phyloP scores from a whole-genome alignment of 53 echinoderm and acorn worm species.

The Arbacia lixula region DNA sequence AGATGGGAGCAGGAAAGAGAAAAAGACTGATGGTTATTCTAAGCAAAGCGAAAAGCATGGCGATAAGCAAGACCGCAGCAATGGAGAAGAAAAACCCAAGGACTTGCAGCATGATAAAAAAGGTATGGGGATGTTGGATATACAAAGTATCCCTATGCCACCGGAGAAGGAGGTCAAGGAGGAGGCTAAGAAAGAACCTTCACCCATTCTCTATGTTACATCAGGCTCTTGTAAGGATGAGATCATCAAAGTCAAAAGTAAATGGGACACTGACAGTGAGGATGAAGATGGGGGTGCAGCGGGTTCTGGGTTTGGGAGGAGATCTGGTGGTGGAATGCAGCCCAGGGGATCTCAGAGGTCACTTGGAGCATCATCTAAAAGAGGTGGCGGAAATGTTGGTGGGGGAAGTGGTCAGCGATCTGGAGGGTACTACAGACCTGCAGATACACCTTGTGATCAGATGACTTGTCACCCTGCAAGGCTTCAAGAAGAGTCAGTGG shows the following conservation, averaged over 20 bases:
- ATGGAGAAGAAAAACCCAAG: too few relatives aligned
- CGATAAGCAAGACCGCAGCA: neutral
- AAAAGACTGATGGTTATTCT: neutral
- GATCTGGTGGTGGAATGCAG: constrained; percentile 18
- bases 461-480: neutral
- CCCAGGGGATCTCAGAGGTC: neutral
- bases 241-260: constrained; percentile 51
- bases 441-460: neutral
- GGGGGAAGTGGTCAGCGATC: constrained; percentile 15
- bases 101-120: neutral
- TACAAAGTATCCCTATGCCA: constrained; percentile 40
- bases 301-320: neutral
- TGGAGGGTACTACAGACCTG: constrained; percentile 15
- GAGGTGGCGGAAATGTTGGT: neutral
- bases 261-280: constrained; percentile 59
- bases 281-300: constrained; percentile 31
- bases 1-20: constrained; percentile 5
- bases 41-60: neutral
- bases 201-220: constrained; percentile 36
- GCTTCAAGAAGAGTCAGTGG: too few relatives aligned
- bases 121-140: neutral
- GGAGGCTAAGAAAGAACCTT: constrained; percentile 36
- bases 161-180: constrained; percentile 9
- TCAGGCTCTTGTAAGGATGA: constrained; percentile 51
- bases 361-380: neutral